Evolutionary conservation across 2,113 vertebrate genomes (phyloP), one percentile per base, ranked within the genome.

Genomic region (Lynx canadensis): DNA sequence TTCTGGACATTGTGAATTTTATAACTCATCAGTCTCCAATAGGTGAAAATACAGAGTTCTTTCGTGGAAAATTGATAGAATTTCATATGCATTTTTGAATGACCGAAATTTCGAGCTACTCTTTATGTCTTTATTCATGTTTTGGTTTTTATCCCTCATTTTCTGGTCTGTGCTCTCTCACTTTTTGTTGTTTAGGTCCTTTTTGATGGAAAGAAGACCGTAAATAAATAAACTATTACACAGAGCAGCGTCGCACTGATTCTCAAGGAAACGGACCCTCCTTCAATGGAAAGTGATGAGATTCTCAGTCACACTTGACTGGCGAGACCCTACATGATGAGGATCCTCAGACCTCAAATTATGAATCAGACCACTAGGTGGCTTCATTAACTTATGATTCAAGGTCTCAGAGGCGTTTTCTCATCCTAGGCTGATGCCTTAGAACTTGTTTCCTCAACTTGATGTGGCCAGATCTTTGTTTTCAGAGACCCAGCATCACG

Each of bases 331-430:
- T 36, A 78, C 36, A 27, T 14, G 23, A 31, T 63, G 71, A 36
- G 36, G 18, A 55, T 19, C 15, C 1, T 0, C 7, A 84, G 57
- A 85, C n/a, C 55, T 95, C 79, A 69, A 71, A 16, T 97, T 74
- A 79, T 25, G 10, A 9, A 92, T 90, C 68, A n/a, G 14, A 84
- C 97, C 96, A 97, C 94, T 94, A 97, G 96, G 50, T 94, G 96
- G 96, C 97, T 95, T 90, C 91, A 19, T 48, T 87, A 91, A 80
- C 80, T 88, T 92, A 33, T 1, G 1, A 71, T 83, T 89, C 33
- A 81, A 96, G 25, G 33, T 79, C 48, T 93, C 79, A 27, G 45
- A 9, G 83, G 15, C 21, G 57, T 89, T 78, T 87, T 38, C 76
- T 48, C 21, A n/a, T 27, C 23, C 9, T 29, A 31, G 15, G 16